phyloP scores from a whole-genome alignment of 2,888 invertebrate genomes.

The Chymomyza fuscimana region DNA sequence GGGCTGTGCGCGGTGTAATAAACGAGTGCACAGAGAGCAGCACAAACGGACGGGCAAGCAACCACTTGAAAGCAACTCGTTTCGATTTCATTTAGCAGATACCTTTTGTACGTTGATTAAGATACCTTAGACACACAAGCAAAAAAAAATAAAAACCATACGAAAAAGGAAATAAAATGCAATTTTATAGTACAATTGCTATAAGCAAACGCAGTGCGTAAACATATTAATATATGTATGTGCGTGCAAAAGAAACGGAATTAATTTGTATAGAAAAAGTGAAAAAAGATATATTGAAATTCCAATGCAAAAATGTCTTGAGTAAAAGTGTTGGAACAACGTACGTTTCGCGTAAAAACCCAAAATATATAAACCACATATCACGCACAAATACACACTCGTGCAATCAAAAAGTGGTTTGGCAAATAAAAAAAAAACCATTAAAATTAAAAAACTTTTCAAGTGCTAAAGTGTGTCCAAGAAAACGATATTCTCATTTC shows the following conservation, averaged over 20 bases:
- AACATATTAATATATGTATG: constrained; percentile 16
- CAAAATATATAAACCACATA: constrained; percentile 40
- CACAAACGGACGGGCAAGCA: constrained; percentile 44
- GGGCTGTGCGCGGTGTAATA: constrained; percentile 58
- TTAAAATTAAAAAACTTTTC: constrained; percentile 53
- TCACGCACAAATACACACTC: constrained; percentile 20
- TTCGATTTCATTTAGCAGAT: constrained; percentile 76
- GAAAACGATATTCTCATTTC: constrained; percentile 16
- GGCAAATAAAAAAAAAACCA: constrained; percentile 39
- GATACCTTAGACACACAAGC: constrained; percentile 67
- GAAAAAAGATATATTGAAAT: constrained; percentile 15
- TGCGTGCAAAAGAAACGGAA: not conserved
- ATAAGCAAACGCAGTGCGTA: constrained; percentile 26
- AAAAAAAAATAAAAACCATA: constrained; percentile 17
- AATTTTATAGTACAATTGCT: constrained; percentile 32
- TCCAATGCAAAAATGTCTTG: constrained; percentile 61
- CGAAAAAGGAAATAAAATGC: constrained; percentile 54
- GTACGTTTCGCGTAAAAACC: constrained; percentile 52
- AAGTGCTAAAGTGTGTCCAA: constrained; percentile 53
- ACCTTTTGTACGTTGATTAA: constrained; percentile 76
- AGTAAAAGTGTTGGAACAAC: constrained; percentile 50
- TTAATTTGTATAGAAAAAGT: not conserved
- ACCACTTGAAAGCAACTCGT: constrained; percentile 77
- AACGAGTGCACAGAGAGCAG: constrained; percentile 66
- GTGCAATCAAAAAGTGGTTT: constrained; percentile 43